A percentile compares a stretch with the other conserved stretches of the same genome.
These are phyloP conservation scores for Coranthus polyacanthus DNA, from an alignment of 2,797 vertebrate species.

Conservation along the genomic window DNA sequence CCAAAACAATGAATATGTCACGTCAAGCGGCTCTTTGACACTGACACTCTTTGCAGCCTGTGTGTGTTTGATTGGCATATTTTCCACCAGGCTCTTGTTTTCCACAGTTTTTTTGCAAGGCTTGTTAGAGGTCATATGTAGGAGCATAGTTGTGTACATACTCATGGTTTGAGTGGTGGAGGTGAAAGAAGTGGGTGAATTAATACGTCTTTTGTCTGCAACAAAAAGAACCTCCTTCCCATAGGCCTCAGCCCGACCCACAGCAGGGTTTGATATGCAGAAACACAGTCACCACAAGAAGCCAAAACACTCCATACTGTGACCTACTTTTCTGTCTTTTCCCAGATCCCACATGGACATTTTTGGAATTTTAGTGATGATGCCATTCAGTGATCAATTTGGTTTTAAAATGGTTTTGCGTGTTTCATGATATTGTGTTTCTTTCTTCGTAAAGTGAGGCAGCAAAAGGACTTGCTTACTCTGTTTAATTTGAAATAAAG, in stretches of 20 bases:
- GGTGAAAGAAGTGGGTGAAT: slow-evolving; percentile 58
- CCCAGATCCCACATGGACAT: slow-evolving; percentile 4
- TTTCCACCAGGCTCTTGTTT: slow-evolving; percentile 42
- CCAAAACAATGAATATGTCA: slow-evolving; percentile 33
- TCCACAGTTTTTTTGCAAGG: slow-evolving; percentile 14
- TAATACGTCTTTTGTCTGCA: slow-evolving; percentile 66
- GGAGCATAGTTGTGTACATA: slow-evolving; percentile 13
- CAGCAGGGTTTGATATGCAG: slow-evolving; percentile 21
- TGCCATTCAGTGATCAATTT: slow-evolving; percentile 16
- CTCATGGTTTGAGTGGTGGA: slow-evolving; percentile 27
- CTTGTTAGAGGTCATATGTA: slow-evolving; percentile 12
- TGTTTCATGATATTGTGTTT: neutral
- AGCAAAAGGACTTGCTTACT: neutral
- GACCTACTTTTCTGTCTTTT: slow-evolving; percentile 36
- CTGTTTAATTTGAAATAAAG: neutral
- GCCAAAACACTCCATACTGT: slow-evolving; percentile 10
- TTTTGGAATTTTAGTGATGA: slow-evolving; percentile 8
- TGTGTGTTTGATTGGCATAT: slow-evolving; percentile 42
- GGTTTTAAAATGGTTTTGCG: neutral
- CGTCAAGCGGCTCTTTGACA: slow-evolving; percentile 34
- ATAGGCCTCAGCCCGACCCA: slow-evolving; percentile 25
- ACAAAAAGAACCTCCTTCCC: slow-evolving; percentile 38
- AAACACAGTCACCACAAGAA: slow-evolving; percentile 27
- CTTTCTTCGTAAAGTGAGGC: neutral
- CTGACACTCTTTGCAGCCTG: slow-evolving; percentile 15